phyloP scores from a whole-genome alignment of 2,888 invertebrate species.

The Euspilapteryx auroguttella region DNA sequence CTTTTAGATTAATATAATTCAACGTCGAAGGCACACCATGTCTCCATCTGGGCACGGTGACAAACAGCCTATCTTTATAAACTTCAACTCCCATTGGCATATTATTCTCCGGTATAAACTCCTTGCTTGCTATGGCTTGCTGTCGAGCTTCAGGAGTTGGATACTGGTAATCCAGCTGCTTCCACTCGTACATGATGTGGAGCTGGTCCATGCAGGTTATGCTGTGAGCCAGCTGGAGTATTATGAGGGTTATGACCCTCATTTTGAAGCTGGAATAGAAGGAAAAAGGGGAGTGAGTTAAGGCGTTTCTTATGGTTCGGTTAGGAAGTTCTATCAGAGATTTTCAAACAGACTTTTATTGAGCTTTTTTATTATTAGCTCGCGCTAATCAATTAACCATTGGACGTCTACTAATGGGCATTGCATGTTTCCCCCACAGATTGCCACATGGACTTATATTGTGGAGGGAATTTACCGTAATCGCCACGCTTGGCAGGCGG shows the following conservation, averaged over 20 bases:
- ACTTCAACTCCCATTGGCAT: constrained; percentile 77
- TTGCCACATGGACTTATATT: too few species aligned
- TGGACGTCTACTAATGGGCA: too few species aligned
- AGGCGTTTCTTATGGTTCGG: too few species aligned
- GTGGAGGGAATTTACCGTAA: too few species aligned
- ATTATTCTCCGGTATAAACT: constrained; percentile 71
- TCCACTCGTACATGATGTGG: constrained; percentile 72
- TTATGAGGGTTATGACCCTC: constrained; percentile 30
- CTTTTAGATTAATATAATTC: constrained; percentile 71
- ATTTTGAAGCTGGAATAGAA: constrained; percentile 23
- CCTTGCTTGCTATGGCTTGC: constrained; percentile 59
- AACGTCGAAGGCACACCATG: constrained; percentile 74
- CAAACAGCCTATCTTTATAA: constrained; percentile 66
- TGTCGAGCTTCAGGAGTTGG: constrained; percentile 54
- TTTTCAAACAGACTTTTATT: too few species aligned
- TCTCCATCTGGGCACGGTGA: constrained; percentile 77
- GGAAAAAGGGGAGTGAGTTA: neutral
- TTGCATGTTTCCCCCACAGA: too few species aligned
- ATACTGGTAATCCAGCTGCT: constrained; percentile 71
- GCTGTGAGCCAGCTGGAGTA: constrained; percentile 32
- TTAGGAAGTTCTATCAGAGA: too few species aligned
- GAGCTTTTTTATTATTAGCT: too few species aligned
- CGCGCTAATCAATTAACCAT: too few species aligned
- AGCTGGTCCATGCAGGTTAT: constrained; percentile 65
- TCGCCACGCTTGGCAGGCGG: too few species aligned